A percentile compares a stretch with the other conserved stretches of the same genome.
These are phyloP conservation scores for Whitmania pigra DNA, from an alignment of 1,140 invertebrate genomes.

Conservation along the genomic window DNA sequence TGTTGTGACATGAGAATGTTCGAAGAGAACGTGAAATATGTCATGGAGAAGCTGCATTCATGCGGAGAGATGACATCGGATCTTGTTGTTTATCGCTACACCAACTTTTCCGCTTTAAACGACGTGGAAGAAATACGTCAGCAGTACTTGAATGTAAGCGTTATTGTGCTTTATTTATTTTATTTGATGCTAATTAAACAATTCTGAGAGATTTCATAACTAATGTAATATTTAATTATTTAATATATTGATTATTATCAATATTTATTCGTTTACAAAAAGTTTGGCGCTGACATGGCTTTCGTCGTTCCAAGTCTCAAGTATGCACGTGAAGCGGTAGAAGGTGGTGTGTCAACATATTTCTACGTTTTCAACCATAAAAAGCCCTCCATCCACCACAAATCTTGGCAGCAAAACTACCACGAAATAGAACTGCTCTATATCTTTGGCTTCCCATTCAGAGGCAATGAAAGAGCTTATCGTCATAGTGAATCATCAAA, in stretches of 20 bases:
- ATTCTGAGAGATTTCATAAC: background rate
- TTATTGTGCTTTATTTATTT: background rate
- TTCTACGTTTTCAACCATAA: slow-evolving; percentile 18
- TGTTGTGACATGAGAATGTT: too few relatives aligned
- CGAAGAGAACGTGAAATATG: slow-evolving; percentile 1
- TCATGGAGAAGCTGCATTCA: background rate
- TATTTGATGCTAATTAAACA: background rate
- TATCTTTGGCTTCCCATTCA: slow-evolving; percentile 25
- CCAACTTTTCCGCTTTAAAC: background rate
- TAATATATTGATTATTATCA: too few relatives aligned
- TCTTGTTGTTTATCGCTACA: background rate
- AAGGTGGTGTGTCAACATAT: background rate
- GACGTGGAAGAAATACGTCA: background rate
- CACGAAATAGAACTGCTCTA: slow-evolving; percentile 26
- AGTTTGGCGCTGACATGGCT: slow-evolving; percentile 18
- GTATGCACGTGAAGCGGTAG: background rate
- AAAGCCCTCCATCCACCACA: background rate
- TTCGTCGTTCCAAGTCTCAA: slow-evolving; percentile 12
- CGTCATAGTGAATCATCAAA: background rate
- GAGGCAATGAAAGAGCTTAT: background rate
- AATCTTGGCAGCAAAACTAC: slow-evolving; percentile 19
- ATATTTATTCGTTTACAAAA: background rate
- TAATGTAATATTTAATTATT: background rate
- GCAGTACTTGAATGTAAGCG: background rate
- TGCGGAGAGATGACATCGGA: background rate